Conservation (phyloP, 2,888 invertebrate species). For the Sisyra terminalis region DNA sequence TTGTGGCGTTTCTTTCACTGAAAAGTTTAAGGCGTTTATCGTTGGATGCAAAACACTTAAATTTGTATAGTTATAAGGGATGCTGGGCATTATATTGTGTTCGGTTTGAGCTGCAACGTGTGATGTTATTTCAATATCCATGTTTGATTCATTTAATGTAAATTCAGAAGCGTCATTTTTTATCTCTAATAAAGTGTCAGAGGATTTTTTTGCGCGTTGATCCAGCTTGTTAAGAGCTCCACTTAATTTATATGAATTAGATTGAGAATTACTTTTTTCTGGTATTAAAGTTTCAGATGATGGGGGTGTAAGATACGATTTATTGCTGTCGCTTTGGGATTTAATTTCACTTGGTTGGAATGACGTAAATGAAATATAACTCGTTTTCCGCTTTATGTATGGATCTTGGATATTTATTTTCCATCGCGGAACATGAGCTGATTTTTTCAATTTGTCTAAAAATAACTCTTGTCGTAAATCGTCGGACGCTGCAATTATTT, state of each 20-base stretch:
- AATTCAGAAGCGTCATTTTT: too few species aligned
- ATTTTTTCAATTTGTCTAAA: slow-evolving; percentile 16
- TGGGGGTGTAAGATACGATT: too few species aligned
- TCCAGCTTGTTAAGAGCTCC: too few species aligned
- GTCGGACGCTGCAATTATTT: slow-evolving; percentile 24
- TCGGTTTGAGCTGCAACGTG: neutral
- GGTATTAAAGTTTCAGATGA: too few species aligned
- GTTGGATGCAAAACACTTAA: slow-evolving; percentile 21
- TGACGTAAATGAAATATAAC: slow-evolving; percentile 13
- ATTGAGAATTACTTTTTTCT: too few species aligned
- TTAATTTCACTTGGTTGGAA: neutral
- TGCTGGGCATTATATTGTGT: neutral
- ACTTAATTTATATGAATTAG: too few species aligned
- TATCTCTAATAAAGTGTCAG: too few species aligned
- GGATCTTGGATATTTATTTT: slow-evolving; percentile 21
- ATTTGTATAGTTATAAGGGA: slow-evolving; percentile 4
- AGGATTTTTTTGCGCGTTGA: too few species aligned
- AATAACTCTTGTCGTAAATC: slow-evolving; percentile 11
- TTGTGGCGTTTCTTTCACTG: slow-evolving; percentile 11
- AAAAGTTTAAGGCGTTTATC: slow-evolving; percentile 25
- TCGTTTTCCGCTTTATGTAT: slow-evolving; percentile 19
- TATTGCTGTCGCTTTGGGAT: neutral
- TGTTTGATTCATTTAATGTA: too few species aligned
- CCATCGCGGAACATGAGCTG: slow-evolving; percentile 21
- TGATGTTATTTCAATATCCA: too few species aligned